These are phyloP conservation scores for Diploscapter pachys DNA, from an alignment of 1,140 invertebrate genomes.

Conservation along the genomic window DNA sequence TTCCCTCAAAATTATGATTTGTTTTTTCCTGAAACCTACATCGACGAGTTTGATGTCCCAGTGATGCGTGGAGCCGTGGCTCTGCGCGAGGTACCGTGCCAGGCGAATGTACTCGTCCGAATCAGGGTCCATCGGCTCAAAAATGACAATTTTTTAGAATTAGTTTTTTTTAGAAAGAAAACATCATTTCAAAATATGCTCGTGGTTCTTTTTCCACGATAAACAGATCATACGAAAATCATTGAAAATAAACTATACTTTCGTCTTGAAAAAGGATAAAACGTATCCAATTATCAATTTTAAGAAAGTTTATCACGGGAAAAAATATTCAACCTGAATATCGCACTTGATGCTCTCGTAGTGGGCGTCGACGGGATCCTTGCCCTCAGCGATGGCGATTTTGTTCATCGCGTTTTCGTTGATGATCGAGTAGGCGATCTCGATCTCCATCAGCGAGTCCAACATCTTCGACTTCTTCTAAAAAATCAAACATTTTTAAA, in stretches of 20 bases:
- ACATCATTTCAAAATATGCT: too few species aligned
- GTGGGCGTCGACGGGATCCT: constrained; percentile 77
- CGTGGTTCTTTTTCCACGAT: too few species aligned
- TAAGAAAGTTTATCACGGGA: too few species aligned
- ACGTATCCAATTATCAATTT: too few species aligned
- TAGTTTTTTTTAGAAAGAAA: too few species aligned
- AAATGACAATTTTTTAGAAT: background rate
- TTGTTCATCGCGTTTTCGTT: constrained; percentile 57
- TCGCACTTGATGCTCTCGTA: constrained; percentile 82
- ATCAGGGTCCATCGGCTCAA: constrained; percentile 65
- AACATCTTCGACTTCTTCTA: constrained; percentile 85
- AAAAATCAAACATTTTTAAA: constrained; percentile 60
- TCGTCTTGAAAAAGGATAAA: too few species aligned
- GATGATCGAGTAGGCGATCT: constrained; percentile 84
- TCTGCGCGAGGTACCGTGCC: constrained; percentile 76
- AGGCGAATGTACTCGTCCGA: constrained; percentile 75
- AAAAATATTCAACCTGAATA: constrained; percentile 66
- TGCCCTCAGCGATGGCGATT: constrained; percentile 46
- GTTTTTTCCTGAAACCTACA: constrained; percentile 57
- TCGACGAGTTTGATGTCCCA: constrained; percentile 72
- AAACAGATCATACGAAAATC: too few species aligned
- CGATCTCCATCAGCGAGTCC: constrained; percentile 85
- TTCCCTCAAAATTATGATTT: too few species aligned
- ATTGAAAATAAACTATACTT: too few species aligned
- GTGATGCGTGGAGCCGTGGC: constrained; percentile 78